These are phyloP conservation scores for Drosophila prosaltans DNA, from an alignment of 1,140 invertebrate genomes.

Conservation along the genomic window DNA sequence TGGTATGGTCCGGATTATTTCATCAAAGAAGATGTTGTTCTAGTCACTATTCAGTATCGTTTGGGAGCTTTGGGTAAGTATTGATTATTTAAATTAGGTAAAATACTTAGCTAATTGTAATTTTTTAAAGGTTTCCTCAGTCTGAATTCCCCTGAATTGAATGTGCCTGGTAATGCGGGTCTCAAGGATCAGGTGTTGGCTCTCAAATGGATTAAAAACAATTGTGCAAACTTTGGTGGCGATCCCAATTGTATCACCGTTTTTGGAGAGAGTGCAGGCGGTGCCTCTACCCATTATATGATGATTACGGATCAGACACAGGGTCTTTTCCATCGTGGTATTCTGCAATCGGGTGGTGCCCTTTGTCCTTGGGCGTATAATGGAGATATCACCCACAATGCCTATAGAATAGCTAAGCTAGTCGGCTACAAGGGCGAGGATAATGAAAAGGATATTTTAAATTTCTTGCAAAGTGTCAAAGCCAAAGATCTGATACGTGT, in stretches of 20 bases:
- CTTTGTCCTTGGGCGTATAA: slow-evolving; percentile 63
- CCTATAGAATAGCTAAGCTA: slow-evolving; percentile 65
- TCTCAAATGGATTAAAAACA: slow-evolving; percentile 86
- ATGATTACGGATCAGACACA: slow-evolving; percentile 84
- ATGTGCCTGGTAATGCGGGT: slow-evolving; percentile 86
- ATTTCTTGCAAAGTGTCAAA: slow-evolving; percentile 63
- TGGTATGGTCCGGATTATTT: slow-evolving; percentile 85
- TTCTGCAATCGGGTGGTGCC: slow-evolving; percentile 82
- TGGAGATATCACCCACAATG: slow-evolving; percentile 48
- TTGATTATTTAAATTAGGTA: too few species aligned
- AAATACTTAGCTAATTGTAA: neutral
- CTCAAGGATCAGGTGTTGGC: slow-evolving; percentile 88
- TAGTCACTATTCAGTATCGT: slow-evolving; percentile 84
- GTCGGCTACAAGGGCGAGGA: slow-evolving; percentile 74
- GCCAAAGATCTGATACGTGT: slow-evolving; percentile 85
- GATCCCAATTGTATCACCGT: slow-evolving; percentile 84
- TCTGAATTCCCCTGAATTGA: slow-evolving; percentile 63
- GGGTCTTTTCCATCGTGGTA: slow-evolving; percentile 83
- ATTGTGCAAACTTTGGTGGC: slow-evolving; percentile 85
- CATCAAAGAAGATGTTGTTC: slow-evolving; percentile 84
- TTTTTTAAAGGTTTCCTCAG: slow-evolving; percentile 69
- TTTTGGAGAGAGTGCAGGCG: slow-evolving; percentile 84
- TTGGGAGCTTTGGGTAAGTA: slow-evolving; percentile 83
- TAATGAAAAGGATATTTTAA: slow-evolving; percentile 70
- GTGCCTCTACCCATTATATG: slow-evolving; percentile 85